Base-by-base conservation (phyloP, 2,797 vertebrate species). In the Uromys caudimaculatus region DNA sequence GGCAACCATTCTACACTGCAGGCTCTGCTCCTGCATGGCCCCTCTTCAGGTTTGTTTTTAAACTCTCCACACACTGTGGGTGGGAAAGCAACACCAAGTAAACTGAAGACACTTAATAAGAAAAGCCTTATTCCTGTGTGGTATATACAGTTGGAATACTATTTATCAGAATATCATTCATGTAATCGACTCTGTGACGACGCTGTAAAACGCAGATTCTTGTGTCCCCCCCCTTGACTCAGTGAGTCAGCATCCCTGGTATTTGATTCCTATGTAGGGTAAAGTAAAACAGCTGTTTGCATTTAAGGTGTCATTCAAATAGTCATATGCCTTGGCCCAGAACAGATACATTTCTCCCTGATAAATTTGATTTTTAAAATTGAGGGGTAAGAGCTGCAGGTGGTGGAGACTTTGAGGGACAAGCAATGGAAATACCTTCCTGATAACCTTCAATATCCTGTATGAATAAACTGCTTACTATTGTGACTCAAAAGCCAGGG, bases 161-260 rank as follows among this genome's bases (percentile, higher is more conserved):
- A 88, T 71, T 85, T 85, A 83, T 75, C 50, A 90, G 95, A 91
- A 86, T 84, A 38, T 7, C 84, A 79, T 87, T 16, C 54, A 87
- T 54, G 56, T 54, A 73, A 7, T 64, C 90, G 56, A 50, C 32
- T 81, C 79, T 54, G 29, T 35, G 35, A 94, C 0, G 32, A 56
- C 81, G 16, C 38, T 84, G 91, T 89, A 73, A 90, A 81, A 95
- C 64, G 6, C 7, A 95, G 50, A 77, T 81, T 94, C 23, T 56
- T 62, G 10, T 16, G 14, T 75, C 29, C 27, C 12, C 27, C 12
- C 79, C 32, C 24, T 56, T 60, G 81, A 88, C 19, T 27, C 58
- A 50, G 16, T 56, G 75, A 76, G 62, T 86, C 41, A 85, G 47
- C 7, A 81, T 50, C 23, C 21, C 17, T 35, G 47, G 2, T 50